A percentile compares a stretch with the other conserved stretches of the same genome.
Conservation (phyloP, 2,888 invertebrate species). For the Drosophila bunnanda region DNA sequence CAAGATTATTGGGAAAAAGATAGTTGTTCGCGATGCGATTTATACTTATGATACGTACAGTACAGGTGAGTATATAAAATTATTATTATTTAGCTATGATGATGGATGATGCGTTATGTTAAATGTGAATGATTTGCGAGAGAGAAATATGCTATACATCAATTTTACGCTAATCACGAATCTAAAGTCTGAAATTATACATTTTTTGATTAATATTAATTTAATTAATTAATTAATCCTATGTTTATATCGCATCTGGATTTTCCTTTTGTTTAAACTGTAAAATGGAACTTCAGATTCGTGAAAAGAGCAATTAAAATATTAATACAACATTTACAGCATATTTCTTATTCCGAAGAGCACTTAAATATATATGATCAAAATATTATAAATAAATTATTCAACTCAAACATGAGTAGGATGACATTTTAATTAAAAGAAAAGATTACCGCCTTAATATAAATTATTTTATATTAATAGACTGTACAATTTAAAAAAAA, state of each 20-base stretch:
- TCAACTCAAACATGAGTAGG: not conserved
- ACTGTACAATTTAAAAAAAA: not conserved
- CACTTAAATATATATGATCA: constrained; percentile 1
- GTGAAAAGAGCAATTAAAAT: too few species aligned
- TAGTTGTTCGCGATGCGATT: constrained; percentile 20
- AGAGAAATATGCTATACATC: constrained; percentile 13
- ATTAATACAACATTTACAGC: not conserved
- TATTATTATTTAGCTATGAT: constrained; percentile 12
- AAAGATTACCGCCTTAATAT: not conserved
- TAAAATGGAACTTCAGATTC: too few species aligned
- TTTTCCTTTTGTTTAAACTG: too few species aligned
- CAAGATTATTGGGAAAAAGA: constrained; percentile 18
- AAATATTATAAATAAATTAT: not conserved
- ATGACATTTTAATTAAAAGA: constrained; percentile 4
- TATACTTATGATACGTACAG: constrained; percentile 35
- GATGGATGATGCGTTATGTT: constrained; percentile 22
- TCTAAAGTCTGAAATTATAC: not conserved
- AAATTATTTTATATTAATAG: not conserved
- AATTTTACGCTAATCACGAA: too few species aligned
- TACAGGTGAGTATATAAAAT: constrained; percentile 25
- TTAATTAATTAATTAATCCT: too few species aligned
- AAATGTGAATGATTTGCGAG: not conserved
- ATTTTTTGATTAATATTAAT: not conserved
- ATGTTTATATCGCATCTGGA: too few species aligned
- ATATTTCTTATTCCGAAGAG: not conserved